phyloP scores from a whole-genome alignment of 2,113 vertebrate genomes.

The Peromyscus leucopus region DNA sequence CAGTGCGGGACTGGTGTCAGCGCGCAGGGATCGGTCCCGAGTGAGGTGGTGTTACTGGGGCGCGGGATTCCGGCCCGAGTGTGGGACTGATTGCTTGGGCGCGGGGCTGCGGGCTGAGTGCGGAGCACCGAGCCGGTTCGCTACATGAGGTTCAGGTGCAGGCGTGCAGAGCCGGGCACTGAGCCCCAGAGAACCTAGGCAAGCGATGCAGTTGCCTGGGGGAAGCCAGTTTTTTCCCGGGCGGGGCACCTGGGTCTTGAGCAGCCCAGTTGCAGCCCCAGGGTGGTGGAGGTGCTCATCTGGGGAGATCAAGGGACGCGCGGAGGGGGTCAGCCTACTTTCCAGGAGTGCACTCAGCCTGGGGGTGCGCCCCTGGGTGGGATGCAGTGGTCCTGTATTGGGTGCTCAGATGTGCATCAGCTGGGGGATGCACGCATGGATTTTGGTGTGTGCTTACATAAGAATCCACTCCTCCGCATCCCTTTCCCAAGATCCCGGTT shows the following conservation, averaged over 20 bases:
- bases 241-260: neutral
- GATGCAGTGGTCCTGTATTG: neutral
- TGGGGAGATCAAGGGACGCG: neutral
- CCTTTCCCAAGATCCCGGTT: neutral
- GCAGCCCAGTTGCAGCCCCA: neutral
- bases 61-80: neutral
- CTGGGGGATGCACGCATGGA: neutral
- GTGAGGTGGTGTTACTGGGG: neutral
- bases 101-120: neutral
- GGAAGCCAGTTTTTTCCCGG: neutral
- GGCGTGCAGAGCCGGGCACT: neutral
- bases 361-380: slow-evolving; percentile 3
- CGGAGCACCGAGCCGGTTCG: neutral
- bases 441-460: slow-evolving; percentile 70
- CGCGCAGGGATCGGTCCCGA: neutral
- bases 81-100: neutral
- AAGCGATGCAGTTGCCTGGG: neutral
- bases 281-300: neutral
- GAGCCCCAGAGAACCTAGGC: neutral
- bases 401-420: neutral
- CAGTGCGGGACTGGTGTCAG: neutral
- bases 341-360: neutral
- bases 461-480: slow-evolving; percentile 74
- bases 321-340: neutral
- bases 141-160: neutral